Conservation (phyloP, 2,113 vertebrate species). For the Paraplagusia blochii region DNA sequence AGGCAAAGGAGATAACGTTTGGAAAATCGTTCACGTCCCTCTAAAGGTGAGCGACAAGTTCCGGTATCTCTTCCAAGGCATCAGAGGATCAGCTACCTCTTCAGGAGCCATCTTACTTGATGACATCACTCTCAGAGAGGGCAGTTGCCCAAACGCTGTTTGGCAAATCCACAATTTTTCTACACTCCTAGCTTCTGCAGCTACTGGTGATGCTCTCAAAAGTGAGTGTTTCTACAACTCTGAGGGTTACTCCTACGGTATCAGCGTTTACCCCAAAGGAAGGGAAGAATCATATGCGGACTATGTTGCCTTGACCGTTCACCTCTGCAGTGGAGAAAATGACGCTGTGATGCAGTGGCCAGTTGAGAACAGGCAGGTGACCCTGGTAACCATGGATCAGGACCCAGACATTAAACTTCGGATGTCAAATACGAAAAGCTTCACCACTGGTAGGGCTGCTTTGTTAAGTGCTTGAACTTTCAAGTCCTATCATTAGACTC, state of each 20-base stretch:
- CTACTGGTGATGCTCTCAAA: conserved; percentile 11
- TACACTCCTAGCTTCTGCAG: conserved; percentile 41
- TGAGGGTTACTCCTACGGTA: conserved; percentile 84
- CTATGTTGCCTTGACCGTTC: conserved; percentile 76
- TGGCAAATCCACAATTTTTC: conserved; percentile 83
- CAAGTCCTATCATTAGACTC: too few relatives aligned
- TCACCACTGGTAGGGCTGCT: conserved; percentile 74
- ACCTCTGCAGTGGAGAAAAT: conserved; percentile 85
- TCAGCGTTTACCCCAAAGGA: conserved; percentile 75
- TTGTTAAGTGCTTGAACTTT: too few relatives aligned
- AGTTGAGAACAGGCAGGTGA: conserved; percentile 77
- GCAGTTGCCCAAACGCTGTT: conserved; percentile 77
- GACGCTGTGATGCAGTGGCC: conserved; percentile 88
- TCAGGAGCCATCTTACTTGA: conserved; percentile 82
- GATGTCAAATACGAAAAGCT: conserved; percentile 85
- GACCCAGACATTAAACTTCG: conserved; percentile 76
- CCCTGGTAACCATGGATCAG: conserved; percentile 82
- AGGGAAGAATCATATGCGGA: not conserved
- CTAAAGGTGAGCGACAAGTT: conserved; percentile 82
- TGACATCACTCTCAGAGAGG: conserved; percentile 84
- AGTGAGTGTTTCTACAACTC: conserved; percentile 81
- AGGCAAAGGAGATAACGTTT: conserved; percentile 76
- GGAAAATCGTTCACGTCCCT: conserved; percentile 85
- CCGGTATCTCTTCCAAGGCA: conserved; percentile 87
- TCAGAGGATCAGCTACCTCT: conserved; percentile 65